These are phyloP conservation scores for Peucedramus taeniatus DNA, from an alignment of 2,113 vertebrate species.

Conservation along the genomic window DNA sequence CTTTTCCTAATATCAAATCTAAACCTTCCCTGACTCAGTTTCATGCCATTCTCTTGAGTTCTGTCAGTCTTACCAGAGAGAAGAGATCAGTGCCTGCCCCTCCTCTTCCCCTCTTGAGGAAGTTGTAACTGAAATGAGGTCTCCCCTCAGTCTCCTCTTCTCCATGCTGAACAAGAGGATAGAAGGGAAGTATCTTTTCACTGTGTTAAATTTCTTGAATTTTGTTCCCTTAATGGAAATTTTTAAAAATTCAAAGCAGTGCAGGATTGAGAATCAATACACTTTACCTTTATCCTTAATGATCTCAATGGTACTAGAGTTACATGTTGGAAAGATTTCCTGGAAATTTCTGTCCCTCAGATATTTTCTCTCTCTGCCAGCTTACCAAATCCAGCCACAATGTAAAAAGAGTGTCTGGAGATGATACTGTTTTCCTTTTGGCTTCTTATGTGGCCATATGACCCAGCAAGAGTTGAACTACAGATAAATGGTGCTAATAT, in stretches of 20 bases:
- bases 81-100: no score
- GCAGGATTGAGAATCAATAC: not conserved
- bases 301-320: not conserved
- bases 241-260: not conserved
- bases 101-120: not conserved
- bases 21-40: not conserved
- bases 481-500: not conserved
- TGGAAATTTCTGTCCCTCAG: not conserved
- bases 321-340: not conserved
- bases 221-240: not conserved
- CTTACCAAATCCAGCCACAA: not conserved
- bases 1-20: no score
- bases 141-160: not conserved
- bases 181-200: not conserved
- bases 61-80: not conserved
- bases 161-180: not conserved
- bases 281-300: not conserved
- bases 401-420: not conserved
- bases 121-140: not conserved
- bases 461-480: not conserved
- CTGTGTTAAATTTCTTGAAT: not conserved
- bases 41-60: rapidly evolving
- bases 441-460: not conserved
- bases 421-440: not conserved
- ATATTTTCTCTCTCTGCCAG: not conserved